A percentile compares a stretch with the other conserved stretches of the same genome.
These are phyloP conservation scores for Silurus lanzhouensis DNA, from an alignment of 2,797 vertebrate genomes.

Conservation along the genomic window DNA sequence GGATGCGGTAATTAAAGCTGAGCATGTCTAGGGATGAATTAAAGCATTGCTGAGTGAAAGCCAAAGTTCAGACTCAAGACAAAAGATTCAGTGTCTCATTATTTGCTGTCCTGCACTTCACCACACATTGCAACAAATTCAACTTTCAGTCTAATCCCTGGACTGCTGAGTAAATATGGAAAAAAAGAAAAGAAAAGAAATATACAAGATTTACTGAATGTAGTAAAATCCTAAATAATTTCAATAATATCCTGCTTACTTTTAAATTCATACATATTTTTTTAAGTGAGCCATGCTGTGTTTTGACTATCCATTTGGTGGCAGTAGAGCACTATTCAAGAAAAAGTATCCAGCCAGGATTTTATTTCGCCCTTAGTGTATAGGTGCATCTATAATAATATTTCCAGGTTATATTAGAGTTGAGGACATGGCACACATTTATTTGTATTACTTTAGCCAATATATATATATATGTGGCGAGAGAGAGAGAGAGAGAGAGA, in stretches of 20 bases:
- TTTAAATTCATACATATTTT: not conserved
- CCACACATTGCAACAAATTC: slow-evolving; percentile 23
- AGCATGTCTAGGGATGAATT: slow-evolving; percentile 51
- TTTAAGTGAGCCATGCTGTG: not conserved
- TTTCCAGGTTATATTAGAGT: slow-evolving; percentile 39
- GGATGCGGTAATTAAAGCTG: slow-evolving; percentile 73
- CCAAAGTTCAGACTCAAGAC: slow-evolving; percentile 55
- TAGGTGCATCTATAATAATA: slow-evolving; percentile 37
- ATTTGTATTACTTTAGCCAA: slow-evolving; percentile 40
- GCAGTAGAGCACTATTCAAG: slow-evolving; percentile 71
- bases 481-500: no score
- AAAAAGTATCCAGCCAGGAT: not conserved
- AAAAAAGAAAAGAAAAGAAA: not conserved
- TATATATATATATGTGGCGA: not conserved
- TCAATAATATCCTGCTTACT: not conserved
- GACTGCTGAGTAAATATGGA: slow-evolving; percentile 8
- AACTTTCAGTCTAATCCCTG: slow-evolving; percentile 16
- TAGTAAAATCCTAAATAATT: not conserved
- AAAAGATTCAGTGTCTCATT: slow-evolving; percentile 52
- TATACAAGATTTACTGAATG: no score
- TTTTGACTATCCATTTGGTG: slow-evolving; percentile 68
- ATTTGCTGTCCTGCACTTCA: slow-evolving; percentile 51
- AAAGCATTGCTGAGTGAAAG: slow-evolving; percentile 47
- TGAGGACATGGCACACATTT: slow-evolving; percentile 35
- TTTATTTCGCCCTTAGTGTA: slow-evolving; percentile 15